Percentiles rank a stretch among this genome's conserved stretches.
phyloP scores from a whole-genome alignment of 2,888 invertebrate species.

The Pachycephus smyrnensis region DNA sequence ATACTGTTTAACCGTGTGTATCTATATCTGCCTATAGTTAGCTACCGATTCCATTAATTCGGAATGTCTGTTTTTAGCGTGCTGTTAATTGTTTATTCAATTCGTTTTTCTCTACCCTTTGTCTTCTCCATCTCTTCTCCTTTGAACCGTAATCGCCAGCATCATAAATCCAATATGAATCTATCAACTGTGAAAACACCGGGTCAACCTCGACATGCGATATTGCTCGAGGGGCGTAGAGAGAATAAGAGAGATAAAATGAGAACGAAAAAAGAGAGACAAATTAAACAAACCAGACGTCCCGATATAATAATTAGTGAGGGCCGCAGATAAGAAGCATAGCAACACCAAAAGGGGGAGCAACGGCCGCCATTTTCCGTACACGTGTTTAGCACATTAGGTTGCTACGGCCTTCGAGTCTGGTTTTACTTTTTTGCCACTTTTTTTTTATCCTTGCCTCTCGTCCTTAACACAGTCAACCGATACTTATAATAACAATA shows the following conservation, averaged over 20 bases:
- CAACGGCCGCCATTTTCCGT: not conserved
- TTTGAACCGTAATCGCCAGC: not conserved
- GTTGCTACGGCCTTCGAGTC: not conserved
- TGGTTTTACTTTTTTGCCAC: not conserved
- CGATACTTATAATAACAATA: not conserved
- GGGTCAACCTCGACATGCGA: not conserved
- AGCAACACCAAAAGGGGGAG: not conserved
- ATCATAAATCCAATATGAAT: not conserved
- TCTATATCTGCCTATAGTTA: not conserved
- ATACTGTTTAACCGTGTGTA: not conserved
- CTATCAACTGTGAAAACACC: not conserved
- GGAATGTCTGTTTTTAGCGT: not conserved
- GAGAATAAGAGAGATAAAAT: not conserved
- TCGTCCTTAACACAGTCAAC: not conserved
- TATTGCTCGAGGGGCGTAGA: not conserved
- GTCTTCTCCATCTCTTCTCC: not conserved
- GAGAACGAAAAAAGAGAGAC: not conserved
- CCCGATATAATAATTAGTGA: not conserved
- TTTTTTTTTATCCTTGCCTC: not conserved
- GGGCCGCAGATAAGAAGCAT: not conserved
- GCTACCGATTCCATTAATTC: not conserved
- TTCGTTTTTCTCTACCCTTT: not conserved
- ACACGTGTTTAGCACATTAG: not conserved
- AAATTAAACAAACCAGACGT: not conserved
- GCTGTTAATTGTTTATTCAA: not conserved